phyloP scores from a whole-genome alignment of 2,113 vertebrate genomes.

The Rhizomys pruinosus region DNA sequence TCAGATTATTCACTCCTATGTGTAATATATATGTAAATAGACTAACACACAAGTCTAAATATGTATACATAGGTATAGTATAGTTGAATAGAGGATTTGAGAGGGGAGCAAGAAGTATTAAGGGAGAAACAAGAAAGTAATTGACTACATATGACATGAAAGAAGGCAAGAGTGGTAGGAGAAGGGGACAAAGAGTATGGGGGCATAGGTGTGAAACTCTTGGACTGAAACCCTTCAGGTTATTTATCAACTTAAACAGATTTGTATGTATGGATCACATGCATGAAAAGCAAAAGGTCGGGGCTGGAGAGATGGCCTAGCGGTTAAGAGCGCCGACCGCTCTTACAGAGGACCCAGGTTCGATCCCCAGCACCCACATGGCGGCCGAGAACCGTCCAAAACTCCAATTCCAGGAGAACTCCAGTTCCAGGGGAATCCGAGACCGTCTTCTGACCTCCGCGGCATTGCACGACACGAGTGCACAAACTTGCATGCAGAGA shows the following conservation, averaged over 20 bases:
- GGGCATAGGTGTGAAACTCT: neutral
- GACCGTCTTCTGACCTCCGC: no score
- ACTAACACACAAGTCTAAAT: neutral
- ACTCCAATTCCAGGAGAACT: no score
- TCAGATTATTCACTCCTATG: neutral
- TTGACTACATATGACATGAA: neutral
- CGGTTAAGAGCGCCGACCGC: no score
- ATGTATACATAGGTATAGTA: neutral
- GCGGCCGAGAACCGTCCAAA: no score
- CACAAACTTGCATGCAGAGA: no score
- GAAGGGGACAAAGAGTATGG: neutral
- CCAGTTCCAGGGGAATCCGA: no score
- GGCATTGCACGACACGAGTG: no score
- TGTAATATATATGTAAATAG: neutral
- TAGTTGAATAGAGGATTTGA: neutral
- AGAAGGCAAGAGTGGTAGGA: neutral
- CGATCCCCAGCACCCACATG: no score
- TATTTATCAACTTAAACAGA: neutral
- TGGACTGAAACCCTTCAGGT: neutral
- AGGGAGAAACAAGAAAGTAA: neutral
- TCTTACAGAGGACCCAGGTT: no score
- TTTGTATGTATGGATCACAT: no score
- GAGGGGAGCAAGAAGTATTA: neutral
- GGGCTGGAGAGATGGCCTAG: no score
- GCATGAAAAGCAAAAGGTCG: no score